Base-by-base conservation (phyloP, 2,797 vertebrate species). In the Cottoperca gobio region DNA sequence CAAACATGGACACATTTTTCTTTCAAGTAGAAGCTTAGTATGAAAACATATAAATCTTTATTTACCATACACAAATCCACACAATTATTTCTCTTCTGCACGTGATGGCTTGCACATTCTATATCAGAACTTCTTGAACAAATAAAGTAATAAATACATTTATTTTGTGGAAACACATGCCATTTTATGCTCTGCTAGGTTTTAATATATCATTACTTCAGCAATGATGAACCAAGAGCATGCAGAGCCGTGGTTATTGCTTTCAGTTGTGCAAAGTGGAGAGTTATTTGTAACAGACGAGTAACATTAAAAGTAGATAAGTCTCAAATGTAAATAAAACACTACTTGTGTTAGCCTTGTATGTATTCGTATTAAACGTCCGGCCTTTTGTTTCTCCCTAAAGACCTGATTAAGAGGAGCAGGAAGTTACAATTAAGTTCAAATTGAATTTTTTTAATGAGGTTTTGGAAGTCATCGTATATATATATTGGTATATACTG, bases 361-460 rank as follows among this genome's bases (percentile, higher is more conserved):
- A 33, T 33, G 8, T 33, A 57, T 45, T 39, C 33, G 6, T 33
- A 31, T 33, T 33, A 8, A 48, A 49, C 26, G 33, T 48, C 6
- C 10, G 63, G n/a, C 19, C 43, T 37, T 59, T 54, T 73, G 24
- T 76, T 39, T 50, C 12, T 21, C 40, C 60, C 12, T 9, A 64
- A 70, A 75, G 16, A 45, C 31, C 23, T 49, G 9, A 70, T 64
- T 55, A 42, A 62, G 2, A 12, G 37, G 65, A 76, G 66, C 23
- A 65, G 1, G 78, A 43, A 24, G 31, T 48, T 37, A 53, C 40
- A 42, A 61, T 14, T 26, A 17, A 28, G 8, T 43, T 62, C 31
- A 46, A 61, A 43, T 26, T 43, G 31, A 28, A 59, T 28, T 49
- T 12, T 26, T 77, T 62, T 35, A 74, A 8, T 45, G 37, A 8